These are phyloP conservation scores for Podilymbus podiceps DNA, from an alignment of 2,113 vertebrate genomes.

Conservation along the genomic window DNA sequence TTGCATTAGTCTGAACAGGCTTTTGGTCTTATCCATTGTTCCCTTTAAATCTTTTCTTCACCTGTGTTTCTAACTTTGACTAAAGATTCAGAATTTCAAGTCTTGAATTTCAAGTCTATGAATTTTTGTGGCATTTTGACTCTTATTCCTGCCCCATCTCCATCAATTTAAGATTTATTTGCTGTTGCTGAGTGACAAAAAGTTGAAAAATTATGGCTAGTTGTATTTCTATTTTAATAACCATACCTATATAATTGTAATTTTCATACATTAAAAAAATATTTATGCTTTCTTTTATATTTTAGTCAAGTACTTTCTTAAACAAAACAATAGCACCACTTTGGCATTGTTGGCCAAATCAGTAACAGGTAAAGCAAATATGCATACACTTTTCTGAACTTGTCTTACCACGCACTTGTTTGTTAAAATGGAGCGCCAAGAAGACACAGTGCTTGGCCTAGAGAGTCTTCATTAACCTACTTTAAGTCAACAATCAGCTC, in stretches of 20 bases:
- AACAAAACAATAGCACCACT: constrained; percentile 85
- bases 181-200: constrained; percentile 61
- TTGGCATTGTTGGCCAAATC: constrained; percentile 79
- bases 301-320: constrained; percentile 86
- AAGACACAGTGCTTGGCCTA: neutral
- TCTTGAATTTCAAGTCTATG: neutral
- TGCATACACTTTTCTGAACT: neutral
- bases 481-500: neutral
- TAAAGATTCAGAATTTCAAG: neutral
- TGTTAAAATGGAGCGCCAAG: neutral
- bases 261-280: constrained; percentile 82
- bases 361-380: constrained; percentile 80
- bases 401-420: neutral
- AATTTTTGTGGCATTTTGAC: constrained; percentile 32
- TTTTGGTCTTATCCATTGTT: neutral
- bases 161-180: neutral
- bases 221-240: constrained; percentile 72
- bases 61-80: neutral
- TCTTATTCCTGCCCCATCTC: neutral
- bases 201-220: constrained; percentile 75
- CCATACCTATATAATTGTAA: constrained; percentile 72
- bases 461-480: neutral
- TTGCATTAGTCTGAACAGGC: neutral
- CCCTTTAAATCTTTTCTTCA: neutral
- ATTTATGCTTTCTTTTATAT: constrained; percentile 81